Evolutionary conservation across 2,113 vertebrate genomes (phyloP).

Genomic region (Phasianus colchicus): DNA sequence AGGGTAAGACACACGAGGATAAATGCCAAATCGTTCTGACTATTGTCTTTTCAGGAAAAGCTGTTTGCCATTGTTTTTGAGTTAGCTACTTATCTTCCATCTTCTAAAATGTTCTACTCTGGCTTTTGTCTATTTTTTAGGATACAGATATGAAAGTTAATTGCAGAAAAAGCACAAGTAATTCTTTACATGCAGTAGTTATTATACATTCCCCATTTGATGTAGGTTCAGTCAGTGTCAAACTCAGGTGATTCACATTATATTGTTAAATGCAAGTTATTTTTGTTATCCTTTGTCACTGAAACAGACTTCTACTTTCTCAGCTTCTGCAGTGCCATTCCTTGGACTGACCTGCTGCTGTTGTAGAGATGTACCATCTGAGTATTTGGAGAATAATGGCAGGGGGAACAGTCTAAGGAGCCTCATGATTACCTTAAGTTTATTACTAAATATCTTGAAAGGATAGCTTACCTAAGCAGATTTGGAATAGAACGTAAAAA

Average conservation of each 20-base stretch:
- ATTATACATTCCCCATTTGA: not conserved
- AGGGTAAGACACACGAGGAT: not conserved
- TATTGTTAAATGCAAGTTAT: not conserved
- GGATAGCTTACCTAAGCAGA: not conserved
- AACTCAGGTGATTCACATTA: not conserved
- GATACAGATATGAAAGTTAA: not conserved
- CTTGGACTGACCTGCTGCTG: not conserved
- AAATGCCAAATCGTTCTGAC: not conserved
- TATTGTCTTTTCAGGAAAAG: not conserved
- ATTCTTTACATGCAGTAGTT: not conserved
- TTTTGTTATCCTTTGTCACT: not conserved
- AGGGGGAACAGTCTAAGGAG: not conserved
- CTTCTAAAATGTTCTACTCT: not conserved
- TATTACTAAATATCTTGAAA: not conserved
- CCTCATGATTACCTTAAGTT: not conserved
- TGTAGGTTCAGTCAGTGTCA: not conserved
- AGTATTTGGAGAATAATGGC: not conserved
- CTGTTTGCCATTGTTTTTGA: not conserved
- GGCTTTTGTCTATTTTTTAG: not conserved
- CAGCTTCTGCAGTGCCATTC: not conserved
- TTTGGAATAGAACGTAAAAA: not conserved
- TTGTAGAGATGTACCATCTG: not conserved
- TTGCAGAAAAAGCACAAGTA: not conserved
- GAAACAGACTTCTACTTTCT: not conserved
- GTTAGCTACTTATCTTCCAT: not conserved